phyloP scores from a whole-genome alignment of 2,797 vertebrate genomes.

The Phalloptychus januarius region DNA sequence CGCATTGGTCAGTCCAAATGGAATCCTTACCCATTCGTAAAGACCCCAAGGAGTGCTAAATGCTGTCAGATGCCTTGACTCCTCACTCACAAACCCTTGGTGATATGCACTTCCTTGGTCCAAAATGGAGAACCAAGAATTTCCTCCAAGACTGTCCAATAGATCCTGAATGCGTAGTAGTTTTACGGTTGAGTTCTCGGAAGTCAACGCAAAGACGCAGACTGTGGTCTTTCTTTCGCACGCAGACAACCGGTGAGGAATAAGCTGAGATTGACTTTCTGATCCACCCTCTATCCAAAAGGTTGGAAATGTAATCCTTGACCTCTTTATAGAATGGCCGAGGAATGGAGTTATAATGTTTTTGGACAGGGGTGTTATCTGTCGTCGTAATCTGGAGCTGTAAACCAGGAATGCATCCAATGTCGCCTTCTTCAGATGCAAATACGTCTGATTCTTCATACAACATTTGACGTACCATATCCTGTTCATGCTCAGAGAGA shows the following conservation, averaged over 20 bases:
- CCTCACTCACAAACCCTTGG: conserved; percentile 20
- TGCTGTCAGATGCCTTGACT: conserved; percentile 9
- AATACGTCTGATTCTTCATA: conserved; percentile 12
- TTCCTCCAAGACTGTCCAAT: conserved; percentile 3
- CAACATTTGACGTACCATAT: not conserved
- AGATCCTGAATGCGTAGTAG: conserved; percentile 11
- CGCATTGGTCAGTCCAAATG: conserved; percentile 16
- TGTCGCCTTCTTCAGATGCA: not conserved
- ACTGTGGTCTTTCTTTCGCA: not conserved
- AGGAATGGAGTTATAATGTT: conserved; percentile 19
- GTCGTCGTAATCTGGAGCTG: conserved; percentile 2
- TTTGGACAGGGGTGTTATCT: conserved; percentile 13
- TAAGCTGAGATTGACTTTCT: not conserved
- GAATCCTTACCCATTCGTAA: conserved; percentile 22
- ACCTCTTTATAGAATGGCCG: conserved; percentile 11
- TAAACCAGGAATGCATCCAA: conserved; percentile 9
- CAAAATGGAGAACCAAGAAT: conserved; percentile 11
- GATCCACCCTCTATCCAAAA: conserved; percentile 12
- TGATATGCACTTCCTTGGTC: conserved; percentile 8
- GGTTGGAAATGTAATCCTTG: conserved; percentile 16
- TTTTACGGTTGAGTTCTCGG: not conserved
- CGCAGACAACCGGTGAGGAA: not conserved
- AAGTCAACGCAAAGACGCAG: conserved; percentile 7
- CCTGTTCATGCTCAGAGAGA: not conserved
- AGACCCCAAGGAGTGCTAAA: conserved; percentile 16